Base-by-base conservation (phyloP, 2,797 vertebrate genomes). In the Thunnus albacares region DNA sequence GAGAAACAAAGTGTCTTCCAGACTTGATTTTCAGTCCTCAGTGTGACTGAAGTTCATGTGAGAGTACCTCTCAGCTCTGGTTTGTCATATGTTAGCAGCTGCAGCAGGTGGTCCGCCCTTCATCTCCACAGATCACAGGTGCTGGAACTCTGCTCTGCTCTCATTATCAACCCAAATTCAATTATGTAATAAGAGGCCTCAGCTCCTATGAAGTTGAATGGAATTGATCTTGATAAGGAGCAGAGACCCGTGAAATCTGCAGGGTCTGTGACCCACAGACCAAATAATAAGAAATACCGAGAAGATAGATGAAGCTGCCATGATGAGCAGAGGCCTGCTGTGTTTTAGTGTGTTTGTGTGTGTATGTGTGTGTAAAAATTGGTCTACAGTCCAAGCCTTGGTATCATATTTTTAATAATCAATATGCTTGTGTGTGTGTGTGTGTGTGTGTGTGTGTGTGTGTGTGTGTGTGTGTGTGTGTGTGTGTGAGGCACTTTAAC, bases 191-290 rank as follows among this genome's bases (percentile, higher is more conserved):
- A 89, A 89, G 87, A 85, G 74, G 72, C 69, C 81, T 83, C 63
- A 75, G 86, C 79, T 84, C 71, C 79, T 81, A 80, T 80, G 81
- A 92, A 89, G 89, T 76, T 90, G 84, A 93, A 90, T 86, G 38
- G 85, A 90, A 93, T 91, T 89, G 92, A 93, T 93, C 91, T 92
- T 87, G 91, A 94, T 91, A 87, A 94, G 87, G 85, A 90, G 87
- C 90, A 92, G 86, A 84, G 84, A 90, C 63, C 90, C 78, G 18
- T 92, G 91, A 93, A 93, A 93, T 92, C 90, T 90, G 81, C 84
- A 82, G 89, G 86, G 88, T 81, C 87, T 88, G 80, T 80, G 87
- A 91, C 88, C 90, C 89, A 78, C 81, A 84, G 90, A 92, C 84
- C 92, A 94, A 90, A 91, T 91, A 93, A 90, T 92, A 89, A 88